Base-by-base conservation (phyloP, 2,113 vertebrate species). In the Leptocoma aspasia region DNA sequence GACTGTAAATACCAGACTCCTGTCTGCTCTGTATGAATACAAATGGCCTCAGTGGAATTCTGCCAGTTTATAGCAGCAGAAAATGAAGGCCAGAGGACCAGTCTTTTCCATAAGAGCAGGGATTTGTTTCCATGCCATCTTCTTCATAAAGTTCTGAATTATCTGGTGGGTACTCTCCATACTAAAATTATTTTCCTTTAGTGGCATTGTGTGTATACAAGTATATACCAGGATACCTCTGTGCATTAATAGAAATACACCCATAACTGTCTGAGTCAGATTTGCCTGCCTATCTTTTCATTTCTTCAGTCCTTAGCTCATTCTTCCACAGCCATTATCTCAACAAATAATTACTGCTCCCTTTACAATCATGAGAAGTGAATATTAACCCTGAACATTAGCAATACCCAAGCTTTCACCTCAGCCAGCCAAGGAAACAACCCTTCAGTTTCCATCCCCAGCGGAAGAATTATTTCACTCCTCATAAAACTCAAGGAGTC, bases 61-160 rank as follows among this genome's bases (percentile, higher is more conserved):
- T 95, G 95, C 53, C 92, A 76, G 70, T 57, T 91, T 69, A 90
- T 7, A 69, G 85, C 57, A 90, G 82, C 73, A 87, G 57, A 87
- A 94, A 96, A 94, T 88, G 61, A 88, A 82, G 94, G 70, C 78
- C 82, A 93, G 70, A 89, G 52, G 78, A 96, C 91, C 90, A 95
- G 70, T 76, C 78, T 94, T 60, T 79, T 92, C 41, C 28, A 1
- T 72, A 87, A 69, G 20, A 82, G 61, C 15, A 76, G 20, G n/a
- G 66, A 91, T 93, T 91, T 96, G 78, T 85, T 93, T 80, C 61
- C 45, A 60, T 1, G 10, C 70, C 53, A 53, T 54, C 63, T 87
- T 91, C 75, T 79, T 94, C 82, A 76, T 37, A 78, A 76, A 24
- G 28, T 82, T 91, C 66, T 82, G 75, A 93, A 90, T 82, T 82